Conservation (phyloP, 2,797 vertebrate genomes). For the Moxostoma hubbsi region DNA sequence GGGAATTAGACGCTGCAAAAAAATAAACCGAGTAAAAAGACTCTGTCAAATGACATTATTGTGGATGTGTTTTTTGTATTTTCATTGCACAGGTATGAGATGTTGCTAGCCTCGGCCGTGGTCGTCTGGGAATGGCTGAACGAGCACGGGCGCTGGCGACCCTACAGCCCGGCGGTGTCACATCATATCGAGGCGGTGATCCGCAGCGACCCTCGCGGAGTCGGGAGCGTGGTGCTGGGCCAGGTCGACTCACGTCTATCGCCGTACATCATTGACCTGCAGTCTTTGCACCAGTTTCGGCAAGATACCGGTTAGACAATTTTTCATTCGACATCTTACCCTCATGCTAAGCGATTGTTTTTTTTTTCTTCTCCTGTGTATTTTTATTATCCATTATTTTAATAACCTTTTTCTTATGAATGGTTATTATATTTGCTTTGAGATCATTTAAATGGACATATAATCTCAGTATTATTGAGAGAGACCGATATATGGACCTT, state of each 20-base stretch:
- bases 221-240: constrained; percentile 88
- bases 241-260: constrained; percentile 91
- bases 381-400: too few relatives aligned
- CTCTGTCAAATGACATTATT: constrained; percentile 3
- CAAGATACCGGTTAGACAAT: constrained; percentile 88
- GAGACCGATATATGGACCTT: neutral
- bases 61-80: constrained; percentile 43
- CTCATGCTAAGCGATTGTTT: neutral
- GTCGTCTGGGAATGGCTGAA: constrained; percentile 99
- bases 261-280: constrained; percentile 93
- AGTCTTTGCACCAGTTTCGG: constrained; percentile 94
- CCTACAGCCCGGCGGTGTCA: constrained; percentile 95
- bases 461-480: neutral
- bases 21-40: constrained; percentile 19
- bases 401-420: neutral
- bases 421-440: neutral
- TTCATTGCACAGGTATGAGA: constrained; percentile 76
- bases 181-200: constrained; percentile 96
- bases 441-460: neutral
- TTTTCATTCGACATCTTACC: neutral
- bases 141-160: constrained; percentile 96
- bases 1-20: constrained; percentile 41
- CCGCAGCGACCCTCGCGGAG: constrained; percentile 88
- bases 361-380: too few relatives aligned
- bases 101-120: constrained; percentile 92